phyloP scores from a whole-genome alignment of 2,113 vertebrate species.

The Lucifuga dentata region DNA sequence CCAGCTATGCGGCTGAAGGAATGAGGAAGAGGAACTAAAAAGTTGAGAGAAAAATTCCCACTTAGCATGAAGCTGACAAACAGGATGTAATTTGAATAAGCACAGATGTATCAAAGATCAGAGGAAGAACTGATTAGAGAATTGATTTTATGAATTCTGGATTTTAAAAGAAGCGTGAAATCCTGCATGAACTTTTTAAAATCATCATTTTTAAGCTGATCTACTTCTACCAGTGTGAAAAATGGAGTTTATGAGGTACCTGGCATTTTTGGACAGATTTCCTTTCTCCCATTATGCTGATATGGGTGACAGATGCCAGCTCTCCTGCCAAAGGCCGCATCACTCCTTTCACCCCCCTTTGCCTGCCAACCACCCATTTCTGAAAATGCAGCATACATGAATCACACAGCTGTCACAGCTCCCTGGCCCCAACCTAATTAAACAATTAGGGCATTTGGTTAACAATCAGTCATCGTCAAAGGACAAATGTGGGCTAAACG shows the following conservation, averaged over 20 bases:
- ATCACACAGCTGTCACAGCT: slow-evolving; percentile 77
- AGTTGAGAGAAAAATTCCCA: slow-evolving; percentile 4
- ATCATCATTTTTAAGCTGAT: slow-evolving; percentile 30
- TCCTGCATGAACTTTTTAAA: slow-evolving; percentile 12
- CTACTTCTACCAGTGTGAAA: slow-evolving; percentile 35
- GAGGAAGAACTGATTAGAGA: neutral
- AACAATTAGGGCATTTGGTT: slow-evolving; percentile 81
- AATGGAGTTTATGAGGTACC: slow-evolving; percentile 48
- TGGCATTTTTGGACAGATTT: slow-evolving; percentile 58
- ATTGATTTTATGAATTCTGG: neutral
- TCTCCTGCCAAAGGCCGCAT: slow-evolving; percentile 76
- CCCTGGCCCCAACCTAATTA: slow-evolving; percentile 74
- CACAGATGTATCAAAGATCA: neutral
- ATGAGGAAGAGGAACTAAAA: neutral
- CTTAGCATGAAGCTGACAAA: neutral
- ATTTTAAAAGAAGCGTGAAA: neutral
- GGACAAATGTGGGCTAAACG: slow-evolving; percentile 62
- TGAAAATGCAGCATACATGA: slow-evolving; percentile 75
- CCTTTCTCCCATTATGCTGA: slow-evolving; percentile 67
- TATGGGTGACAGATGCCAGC: slow-evolving; percentile 78
- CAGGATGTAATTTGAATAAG: neutral
- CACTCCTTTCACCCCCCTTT: slow-evolving; percentile 52
- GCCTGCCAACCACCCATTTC: slow-evolving; percentile 64
- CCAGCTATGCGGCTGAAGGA: neutral
- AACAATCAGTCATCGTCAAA: slow-evolving; percentile 70